phyloP scores from a whole-genome alignment of 2,113 vertebrate genomes.

The Sceloporus tristichus region DNA sequence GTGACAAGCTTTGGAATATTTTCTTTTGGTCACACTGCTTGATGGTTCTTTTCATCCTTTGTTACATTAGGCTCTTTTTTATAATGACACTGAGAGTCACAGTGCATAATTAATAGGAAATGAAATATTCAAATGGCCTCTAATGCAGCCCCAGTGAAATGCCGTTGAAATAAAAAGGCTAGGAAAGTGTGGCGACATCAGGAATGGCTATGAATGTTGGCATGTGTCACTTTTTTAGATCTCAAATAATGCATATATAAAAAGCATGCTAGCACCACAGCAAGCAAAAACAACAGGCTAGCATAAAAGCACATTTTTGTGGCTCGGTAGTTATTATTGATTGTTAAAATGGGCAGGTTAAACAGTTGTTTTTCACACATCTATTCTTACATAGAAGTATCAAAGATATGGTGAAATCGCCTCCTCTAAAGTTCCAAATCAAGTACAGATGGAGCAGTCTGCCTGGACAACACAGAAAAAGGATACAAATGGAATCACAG shows the following conservation, averaged over 20 bases:
- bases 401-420: slow-evolving; percentile 71
- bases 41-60: slow-evolving; percentile 98
- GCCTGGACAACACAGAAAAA: slow-evolving; percentile 64
- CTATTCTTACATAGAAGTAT: slow-evolving; percentile 76
- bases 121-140: slow-evolving; percentile 99
- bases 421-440: slow-evolving; percentile 56
- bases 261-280: slow-evolving; percentile 85
- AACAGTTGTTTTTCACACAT: slow-evolving; percentile 66
- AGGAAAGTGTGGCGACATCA: slow-evolving; percentile 87
- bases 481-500: slow-evolving; percentile 52
- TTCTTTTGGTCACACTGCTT: slow-evolving; percentile 90
- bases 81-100: slow-evolving; percentile 99
- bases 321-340: slow-evolving; percentile 75
- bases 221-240: slow-evolving; percentile 94
- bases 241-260: slow-evolving; percentile 88
- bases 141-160: slow-evolving; percentile 97
- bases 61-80: slow-evolving; percentile 98
- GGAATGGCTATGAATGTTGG: slow-evolving; percentile 87
- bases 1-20: slow-evolving; percentile 97
- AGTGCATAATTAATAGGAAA: slow-evolving; percentile 99
- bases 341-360: slow-evolving; percentile 67
- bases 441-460: slow-evolving; percentile 65
- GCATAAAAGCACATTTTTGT: slow-evolving; percentile 81
- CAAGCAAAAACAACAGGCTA: slow-evolving; percentile 79
- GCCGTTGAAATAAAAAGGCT: slow-evolving; percentile 92